Base-by-base conservation (phyloP, 2,888 invertebrate species). In the Parascotia fuliginaria region DNA sequence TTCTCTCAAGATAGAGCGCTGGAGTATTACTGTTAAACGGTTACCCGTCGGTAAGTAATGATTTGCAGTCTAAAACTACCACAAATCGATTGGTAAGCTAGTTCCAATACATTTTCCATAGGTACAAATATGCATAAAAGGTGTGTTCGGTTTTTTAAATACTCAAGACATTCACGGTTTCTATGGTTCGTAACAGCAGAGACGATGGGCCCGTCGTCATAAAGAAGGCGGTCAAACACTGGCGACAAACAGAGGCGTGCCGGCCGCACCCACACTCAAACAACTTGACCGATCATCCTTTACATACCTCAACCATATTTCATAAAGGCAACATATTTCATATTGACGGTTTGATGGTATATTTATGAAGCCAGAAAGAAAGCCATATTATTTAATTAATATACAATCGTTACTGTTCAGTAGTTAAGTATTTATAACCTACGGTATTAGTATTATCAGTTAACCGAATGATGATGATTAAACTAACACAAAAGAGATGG, bases 201-300 rank as follows among this genome's bases (percentile, higher is more conserved):
- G 61, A 58, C 70, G 66, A 69, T 70, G 73, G 71, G 75, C 69
- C 69, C 44, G 82, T 77, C 78, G 67, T 77, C 79, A 78, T 91
- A 91, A 91, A 91, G 88, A 89, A 85, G 65, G 64, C 79, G 82
- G 73, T 81, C 85, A 89, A 89, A 87, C 89, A 87, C 58, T 55
- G 65, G 69, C 54, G 36, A 75, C 83, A 90, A 89, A 90, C 82
- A 90, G 59, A 79, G 89, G 91, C 70, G 91, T 75, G 89, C 70
- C 81, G 65, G 64, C 77, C 86, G 79, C 85, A 72, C 83, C 81
- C 80, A 65, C 73, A 67, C 68, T 73, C 82, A 85, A 84, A 82
- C 84, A 85, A 87, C 89, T 89, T 84, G 82, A 89, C 85, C 88
- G 86, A 89, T 86, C 85, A 81, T 81, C 79, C 76, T 79, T 76